phyloP scores from a whole-genome alignment of 2,113 vertebrate species.

The Calyptommatus sinebrachiatus region DNA sequence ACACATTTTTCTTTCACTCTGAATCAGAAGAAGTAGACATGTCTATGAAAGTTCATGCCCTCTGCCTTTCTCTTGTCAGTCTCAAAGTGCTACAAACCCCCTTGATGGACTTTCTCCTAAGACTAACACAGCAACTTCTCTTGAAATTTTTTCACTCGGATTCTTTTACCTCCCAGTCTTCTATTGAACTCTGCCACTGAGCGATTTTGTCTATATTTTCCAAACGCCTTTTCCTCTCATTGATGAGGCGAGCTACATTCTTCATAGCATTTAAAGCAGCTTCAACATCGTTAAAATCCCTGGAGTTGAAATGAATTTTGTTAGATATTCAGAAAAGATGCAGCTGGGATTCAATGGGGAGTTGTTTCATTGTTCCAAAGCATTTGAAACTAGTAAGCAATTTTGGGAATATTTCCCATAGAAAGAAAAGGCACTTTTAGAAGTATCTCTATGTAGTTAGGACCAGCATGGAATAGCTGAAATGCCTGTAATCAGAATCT shows the following conservation, averaged over 20 bases:
- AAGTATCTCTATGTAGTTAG: not conserved
- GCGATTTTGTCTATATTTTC: conserved; percentile 97
- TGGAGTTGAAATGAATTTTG: conserved; percentile 51
- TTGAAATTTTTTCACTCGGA: not conserved
- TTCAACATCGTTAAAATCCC: conserved; percentile 94
- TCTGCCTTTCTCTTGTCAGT: no score
- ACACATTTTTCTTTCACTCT: no score
- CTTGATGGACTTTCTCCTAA: no score
- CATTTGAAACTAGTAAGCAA: not conserved
- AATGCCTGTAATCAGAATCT: no score
- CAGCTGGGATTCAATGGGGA: accelerated
- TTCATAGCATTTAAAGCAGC: conserved; percentile 95
- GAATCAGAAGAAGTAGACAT: no score
- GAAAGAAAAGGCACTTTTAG: not conserved
- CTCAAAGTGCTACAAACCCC: no score
- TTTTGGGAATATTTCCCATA: not conserved
- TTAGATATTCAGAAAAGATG: not conserved
- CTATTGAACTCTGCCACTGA: conserved; percentile 93
- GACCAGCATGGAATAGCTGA: not conserved
- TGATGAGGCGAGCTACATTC: conserved; percentile 92
- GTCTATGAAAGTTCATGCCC: no score
- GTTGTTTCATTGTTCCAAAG: not conserved
- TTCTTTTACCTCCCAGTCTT: conserved; percentile 91
- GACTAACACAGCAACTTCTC: not conserved
- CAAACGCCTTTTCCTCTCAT: conserved; percentile 90